These are phyloP conservation scores for Antheraea pernyi DNA, from an alignment of 1,140 invertebrate genomes.

Conservation along the genomic window DNA sequence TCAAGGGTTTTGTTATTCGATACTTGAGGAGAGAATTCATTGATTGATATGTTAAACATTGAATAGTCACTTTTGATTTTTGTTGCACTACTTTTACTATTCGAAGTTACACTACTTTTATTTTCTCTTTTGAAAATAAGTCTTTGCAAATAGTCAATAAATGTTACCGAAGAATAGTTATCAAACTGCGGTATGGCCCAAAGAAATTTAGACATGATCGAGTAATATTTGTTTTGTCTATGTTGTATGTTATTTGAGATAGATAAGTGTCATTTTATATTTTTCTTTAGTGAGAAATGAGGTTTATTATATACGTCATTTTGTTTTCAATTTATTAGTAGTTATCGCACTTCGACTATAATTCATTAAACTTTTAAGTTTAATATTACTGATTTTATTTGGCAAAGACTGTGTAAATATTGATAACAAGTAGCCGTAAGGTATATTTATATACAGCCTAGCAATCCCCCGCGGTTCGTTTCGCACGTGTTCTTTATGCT, in stretches of 20 bases:
- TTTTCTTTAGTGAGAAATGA: background rate
- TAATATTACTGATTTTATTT: too few species aligned
- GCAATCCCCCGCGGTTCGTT: too few species aligned
- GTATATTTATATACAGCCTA: too few species aligned
- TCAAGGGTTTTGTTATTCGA: background rate
- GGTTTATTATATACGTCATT: background rate
- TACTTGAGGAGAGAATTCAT: too few species aligned
- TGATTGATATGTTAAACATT: too few species aligned
- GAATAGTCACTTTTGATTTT: background rate
- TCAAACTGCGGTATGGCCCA: constrained; percentile 34
- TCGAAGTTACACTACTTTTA: background rate
- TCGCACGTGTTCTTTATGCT: too few species aligned
- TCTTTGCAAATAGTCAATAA: constrained; percentile 25
- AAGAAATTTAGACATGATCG: constrained; percentile 30
- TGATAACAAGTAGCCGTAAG: too few species aligned
- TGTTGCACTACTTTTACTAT: background rate
- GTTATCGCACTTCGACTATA: too few species aligned
- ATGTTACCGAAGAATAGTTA: constrained; percentile 33
- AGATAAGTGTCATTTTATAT: background rate
- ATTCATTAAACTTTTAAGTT: too few species aligned
- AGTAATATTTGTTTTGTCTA: background rate
- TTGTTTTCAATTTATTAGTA: background rate
- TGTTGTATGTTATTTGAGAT: too few species aligned
- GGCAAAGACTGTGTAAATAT: too few species aligned
- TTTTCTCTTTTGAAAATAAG: constrained; percentile 17